phyloP scores from a whole-genome alignment of 2,888 invertebrate genomes.

The Steinernema carpocapsae region DNA sequence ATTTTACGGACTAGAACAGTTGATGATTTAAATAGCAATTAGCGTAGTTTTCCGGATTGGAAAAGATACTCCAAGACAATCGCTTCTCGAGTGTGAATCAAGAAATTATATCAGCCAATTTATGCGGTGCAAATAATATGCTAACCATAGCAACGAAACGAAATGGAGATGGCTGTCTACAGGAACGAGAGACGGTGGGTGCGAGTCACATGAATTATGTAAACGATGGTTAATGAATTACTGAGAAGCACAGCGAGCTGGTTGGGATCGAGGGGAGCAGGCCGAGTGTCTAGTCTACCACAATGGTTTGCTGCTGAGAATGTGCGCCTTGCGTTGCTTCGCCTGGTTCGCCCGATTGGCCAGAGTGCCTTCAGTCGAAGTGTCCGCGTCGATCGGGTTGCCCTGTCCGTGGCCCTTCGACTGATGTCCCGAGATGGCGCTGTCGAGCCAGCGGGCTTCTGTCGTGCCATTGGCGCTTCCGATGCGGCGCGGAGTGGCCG shows the following conservation, averaged over 20 bases:
- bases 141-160: too few relatives aligned
- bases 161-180: too few relatives aligned
- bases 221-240: too few relatives aligned
- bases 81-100: too few relatives aligned
- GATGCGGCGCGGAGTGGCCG: slow-evolving; percentile 58
- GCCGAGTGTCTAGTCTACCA: slow-evolving; percentile 52
- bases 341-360: slow-evolving; percentile 61
- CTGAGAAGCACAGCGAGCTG: too few relatives aligned
- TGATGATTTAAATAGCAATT: too few relatives aligned
- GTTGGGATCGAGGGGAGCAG: neutral
- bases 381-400: slow-evolving; percentile 57
- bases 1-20: neutral
- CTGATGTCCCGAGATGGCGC: slow-evolving; percentile 52
- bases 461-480: slow-evolving; percentile 50
- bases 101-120: too few relatives aligned
- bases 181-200: too few relatives aligned
- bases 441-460: slow-evolving; percentile 55
- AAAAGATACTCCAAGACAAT: too few relatives aligned
- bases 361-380: slow-evolving; percentile 60
- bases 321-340: slow-evolving; percentile 59
- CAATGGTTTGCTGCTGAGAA: slow-evolving; percentile 63
- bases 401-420: slow-evolving; percentile 57
- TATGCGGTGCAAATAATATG: too few relatives aligned
- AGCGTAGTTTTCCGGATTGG: too few relatives aligned
- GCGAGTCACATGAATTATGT: too few relatives aligned